These are phyloP conservation scores for Gasterosteus nipponicus DNA, from an alignment of 2,113 vertebrate genomes.

Conservation along the genomic window DNA sequence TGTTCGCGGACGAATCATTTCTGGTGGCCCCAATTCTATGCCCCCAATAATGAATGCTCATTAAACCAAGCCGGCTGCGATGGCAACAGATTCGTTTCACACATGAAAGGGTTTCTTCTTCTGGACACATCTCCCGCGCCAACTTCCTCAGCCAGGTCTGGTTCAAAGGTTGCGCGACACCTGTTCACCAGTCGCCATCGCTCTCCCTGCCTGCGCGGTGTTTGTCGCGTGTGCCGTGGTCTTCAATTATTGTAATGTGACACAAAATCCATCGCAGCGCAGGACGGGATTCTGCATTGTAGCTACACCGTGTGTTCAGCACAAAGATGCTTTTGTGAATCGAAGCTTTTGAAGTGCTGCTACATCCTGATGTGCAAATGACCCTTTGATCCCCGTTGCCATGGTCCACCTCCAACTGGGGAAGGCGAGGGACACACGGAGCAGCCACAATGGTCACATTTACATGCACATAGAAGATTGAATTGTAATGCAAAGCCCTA, in stretches of 20 bases:
- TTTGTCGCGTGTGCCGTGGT: background rate
- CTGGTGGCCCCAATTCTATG: slow-evolving; percentile 10
- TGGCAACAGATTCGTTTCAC: slow-evolving; percentile 29
- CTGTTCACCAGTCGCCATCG: slow-evolving; percentile 28
- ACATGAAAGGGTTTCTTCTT: slow-evolving; percentile 45
- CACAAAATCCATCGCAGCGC: slow-evolving; percentile 24
- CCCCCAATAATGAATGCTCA: slow-evolving; percentile 22
- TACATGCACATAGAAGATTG: slow-evolving; percentile 45
- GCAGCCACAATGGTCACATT: slow-evolving; percentile 49
- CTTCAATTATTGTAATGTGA: slow-evolving; percentile 49
- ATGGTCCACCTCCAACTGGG: slow-evolving; percentile 25
- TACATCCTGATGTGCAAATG: slow-evolving; percentile 75
- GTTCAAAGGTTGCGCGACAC: slow-evolving; percentile 50
- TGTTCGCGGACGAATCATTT: slow-evolving; percentile 3
- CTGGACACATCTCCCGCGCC: slow-evolving; percentile 19
- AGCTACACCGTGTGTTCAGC: slow-evolving; percentile 12
- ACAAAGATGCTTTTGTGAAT: slow-evolving; percentile 68
- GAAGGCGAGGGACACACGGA: slow-evolving; percentile 36
- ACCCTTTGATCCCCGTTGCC: slow-evolving; percentile 72
- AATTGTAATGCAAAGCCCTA: slow-evolving; percentile 21
- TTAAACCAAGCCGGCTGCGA: slow-evolving; percentile 28
- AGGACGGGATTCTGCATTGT: slow-evolving; percentile 26
- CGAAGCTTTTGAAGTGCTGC: slow-evolving; percentile 71
- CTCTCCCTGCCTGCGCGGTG: slow-evolving; percentile 11
- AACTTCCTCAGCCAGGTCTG: slow-evolving; percentile 21